Base-by-base conservation (phyloP, 2,113 vertebrate genomes). In the Catharus minimus region DNA sequence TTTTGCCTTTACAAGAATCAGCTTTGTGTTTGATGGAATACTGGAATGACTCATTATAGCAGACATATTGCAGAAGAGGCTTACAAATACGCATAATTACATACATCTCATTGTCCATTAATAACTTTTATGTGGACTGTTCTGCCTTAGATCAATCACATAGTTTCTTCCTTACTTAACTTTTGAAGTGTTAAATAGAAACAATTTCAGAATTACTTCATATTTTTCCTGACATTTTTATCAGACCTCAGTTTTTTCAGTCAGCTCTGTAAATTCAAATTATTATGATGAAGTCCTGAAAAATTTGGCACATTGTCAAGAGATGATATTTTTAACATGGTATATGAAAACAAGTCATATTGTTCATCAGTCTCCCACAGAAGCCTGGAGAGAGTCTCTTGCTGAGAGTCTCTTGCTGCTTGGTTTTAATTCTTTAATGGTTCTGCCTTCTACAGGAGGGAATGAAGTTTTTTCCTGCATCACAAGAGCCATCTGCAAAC, bases 401-500 rank as follows among this genome's bases (percentile, higher is more conserved):
- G 38, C 38, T 38, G 38, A 38, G 38, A 38, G 38, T 38, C 38
- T 38, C 38, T 38, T 32, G 41, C 47, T 47, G 53, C 39, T 69
- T 73, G 18, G 32, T 82, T 82, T 89, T 84, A 8, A 43, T 89
- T 82, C 64, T 78, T 82, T 61, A 72, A 84, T 60, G 33, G 23
- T 57, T 79, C 74, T 86, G 52, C 32, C 50, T 92, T 84, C 62
- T 32, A 27, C 1, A 6, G 38, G 26, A 84, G 22, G 53, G 57
- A 92, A 84, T 3, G 11, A 94, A 86, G 32, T 22, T 33, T 57
- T 26, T 85, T 30, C 11, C 24, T 53, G 87, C 74, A 82, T 90
- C 67, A 80, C 86, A 95, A 66, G 50, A 88, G n/a, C 60, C 64
- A 91, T 53, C 78, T 89, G 78, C 81, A 95, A 79, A 56, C 3